These are phyloP conservation scores for Lepus townsendii DNA, from an alignment of 2,797 vertebrate species.

Conservation along the genomic window DNA sequence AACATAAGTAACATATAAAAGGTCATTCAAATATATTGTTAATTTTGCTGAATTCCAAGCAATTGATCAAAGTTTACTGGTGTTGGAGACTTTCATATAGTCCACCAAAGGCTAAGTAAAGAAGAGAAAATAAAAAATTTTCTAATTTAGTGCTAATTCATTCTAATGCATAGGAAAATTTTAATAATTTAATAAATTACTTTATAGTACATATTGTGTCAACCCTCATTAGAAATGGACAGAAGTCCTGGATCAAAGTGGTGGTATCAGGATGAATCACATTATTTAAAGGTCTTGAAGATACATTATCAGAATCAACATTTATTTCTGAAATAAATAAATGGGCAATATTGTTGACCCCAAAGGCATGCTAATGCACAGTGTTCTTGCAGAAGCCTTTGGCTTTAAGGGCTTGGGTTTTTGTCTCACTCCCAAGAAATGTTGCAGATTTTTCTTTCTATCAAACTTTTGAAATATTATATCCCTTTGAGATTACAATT, in stretches of 20 bases:
- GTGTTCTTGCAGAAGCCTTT: no score
- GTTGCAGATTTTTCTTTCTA: no score
- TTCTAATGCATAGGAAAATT: constrained; percentile 80
- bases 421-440: no score
- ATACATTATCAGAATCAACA: constrained; percentile 7
- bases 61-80: constrained; percentile 61
- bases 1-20: constrained; percentile 64
- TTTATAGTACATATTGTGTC: constrained; percentile 77
- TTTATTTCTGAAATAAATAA: neutral
- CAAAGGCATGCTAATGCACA: neutral
- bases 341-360: neutral
- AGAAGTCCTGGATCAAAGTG: constrained; percentile 64
- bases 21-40: constrained; percentile 34
- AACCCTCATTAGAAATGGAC: constrained; percentile 85
- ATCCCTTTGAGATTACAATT: no score
- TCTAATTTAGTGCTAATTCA: constrained; percentile 78
- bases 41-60: constrained; percentile 66
- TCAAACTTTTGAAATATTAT: no score
- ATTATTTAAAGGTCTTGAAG: constrained; percentile 73
- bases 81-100: neutral
- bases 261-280: constrained; percentile 73
- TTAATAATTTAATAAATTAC: constrained; percentile 84
- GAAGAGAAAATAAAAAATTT: constrained; percentile 77
- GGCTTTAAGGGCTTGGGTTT: no score
- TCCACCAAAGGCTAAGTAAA: constrained; percentile 59